Base-by-base conservation (phyloP, 2,888 invertebrate species). In the Bedellia somnulentella region DNA sequence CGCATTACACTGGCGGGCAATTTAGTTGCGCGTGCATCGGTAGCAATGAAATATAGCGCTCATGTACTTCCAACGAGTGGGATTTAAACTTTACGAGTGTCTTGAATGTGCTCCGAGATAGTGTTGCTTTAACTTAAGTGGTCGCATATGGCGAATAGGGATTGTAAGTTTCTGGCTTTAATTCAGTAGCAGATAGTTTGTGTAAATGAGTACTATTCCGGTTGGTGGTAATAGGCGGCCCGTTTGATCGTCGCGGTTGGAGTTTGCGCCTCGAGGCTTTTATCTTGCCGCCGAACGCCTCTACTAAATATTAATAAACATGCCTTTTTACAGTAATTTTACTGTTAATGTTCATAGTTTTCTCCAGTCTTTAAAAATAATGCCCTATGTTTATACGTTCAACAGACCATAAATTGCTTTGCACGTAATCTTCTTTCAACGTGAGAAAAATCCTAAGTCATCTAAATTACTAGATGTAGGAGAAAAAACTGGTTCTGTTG, bases 151-250 rank as follows among this genome's bases (percentile, higher is more conserved):
- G n/a, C n/a, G n/a, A n/a, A n/a, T n/a, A n/a, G n/a, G n/a, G n/a
- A n/a, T n/a, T n/a, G n/a, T n/a, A n/a, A 15, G 29, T 16, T 12
- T 8, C 21, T 14, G 8, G n/a, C 9, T 21, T 21, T 16, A 17
- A 5, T 13, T 14, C 29, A 24, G 29, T 26, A 31, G 31, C 34
- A 17, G 15, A 32, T 23, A 24, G 23, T 21, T 17, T 17, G 42
- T 45, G 46, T 49, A 55, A 58, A 58, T 52, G 44, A 49, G 39
- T 42, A 49, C 56, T 52, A 57, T 60, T 50, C 48, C 43, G 40
- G 39, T 37, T 44, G 52, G 54, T 56, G 61, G 62, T 63, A 63
- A 60, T 52, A 27, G 57, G 49, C 61, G 57, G 56, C 47, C 39
- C 66, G 62, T 36, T 67, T 68, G 63, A 64, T 57, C 42, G 29